Percentiles rank a stretch among this genome's conserved stretches.
Conservation (phyloP, 2,888 invertebrate species). For the Cistogaster globosa region DNA sequence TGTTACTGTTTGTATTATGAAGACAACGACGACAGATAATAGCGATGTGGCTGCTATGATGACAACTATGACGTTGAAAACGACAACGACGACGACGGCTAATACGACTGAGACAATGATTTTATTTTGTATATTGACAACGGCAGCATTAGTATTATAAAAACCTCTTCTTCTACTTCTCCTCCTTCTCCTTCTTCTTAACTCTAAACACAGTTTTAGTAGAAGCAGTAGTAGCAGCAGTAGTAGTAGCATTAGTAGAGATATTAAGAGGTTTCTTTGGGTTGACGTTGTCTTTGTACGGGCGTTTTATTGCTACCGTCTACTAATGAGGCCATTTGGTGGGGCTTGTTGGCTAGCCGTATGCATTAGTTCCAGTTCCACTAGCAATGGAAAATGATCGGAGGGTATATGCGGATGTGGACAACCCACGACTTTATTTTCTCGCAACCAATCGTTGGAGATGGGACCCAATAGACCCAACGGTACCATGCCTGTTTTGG, state of each 20-base stretch:
- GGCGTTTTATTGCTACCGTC: conserved; percentile 89
- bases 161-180: conserved; percentile 59
- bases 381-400: conserved; percentile 96
- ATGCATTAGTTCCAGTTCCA: conserved; percentile 94
- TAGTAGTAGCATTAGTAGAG: conserved; percentile 40
- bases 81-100: conserved; percentile 33
- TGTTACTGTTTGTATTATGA: conserved; percentile 50
- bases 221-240: conserved; percentile 24
- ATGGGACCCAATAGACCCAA: conserved; percentile 97
- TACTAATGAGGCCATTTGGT: conserved; percentile 91
- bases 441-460: conserved; percentile 95
- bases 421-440: conserved; percentile 98
- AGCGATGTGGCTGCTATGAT: conserved; percentile 23
- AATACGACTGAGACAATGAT: conserved; percentile 28
- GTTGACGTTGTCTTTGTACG: conserved; percentile 72
- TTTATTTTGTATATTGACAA: conserved; percentile 58
- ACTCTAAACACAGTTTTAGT: conserved; percentile 56
- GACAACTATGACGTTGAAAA: conserved; percentile 44
- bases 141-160: conserved; percentile 56
- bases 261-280: conserved; percentile 56
- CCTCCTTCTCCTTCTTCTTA: conserved; percentile 52
- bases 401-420: conserved; percentile 99
- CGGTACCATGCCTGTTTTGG: conserved; percentile 97
- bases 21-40: conserved; percentile 49
- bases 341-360: conserved; percentile 87